Conservation (phyloP, 2,888 invertebrate species). For the Cartodere bifasciata region DNA sequence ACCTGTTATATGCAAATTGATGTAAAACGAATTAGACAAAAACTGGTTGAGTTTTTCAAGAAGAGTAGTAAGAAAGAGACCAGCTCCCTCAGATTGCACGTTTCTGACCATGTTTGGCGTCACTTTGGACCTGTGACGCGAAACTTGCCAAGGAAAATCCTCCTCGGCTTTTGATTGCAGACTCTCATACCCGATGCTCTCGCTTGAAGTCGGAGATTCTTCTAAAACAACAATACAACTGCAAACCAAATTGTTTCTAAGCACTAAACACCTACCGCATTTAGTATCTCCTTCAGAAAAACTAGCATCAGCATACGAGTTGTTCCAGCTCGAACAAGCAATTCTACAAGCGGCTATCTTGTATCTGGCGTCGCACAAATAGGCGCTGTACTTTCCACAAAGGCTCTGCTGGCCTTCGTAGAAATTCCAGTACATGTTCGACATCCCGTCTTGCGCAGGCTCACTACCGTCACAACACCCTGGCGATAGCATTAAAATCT, state of each 20-base stretch:
- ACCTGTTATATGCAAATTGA: slow-evolving; percentile 79
- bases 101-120: slow-evolving; percentile 35
- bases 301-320: slow-evolving; percentile 66
- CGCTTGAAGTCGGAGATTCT: slow-evolving; percentile 51
- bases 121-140: slow-evolving; percentile 14
- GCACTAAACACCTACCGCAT: too few species aligned
- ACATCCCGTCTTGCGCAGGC: slow-evolving; percentile 22
- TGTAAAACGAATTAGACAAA: slow-evolving; percentile 69
- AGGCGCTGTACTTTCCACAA: slow-evolving; percentile 73
- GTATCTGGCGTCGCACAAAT: slow-evolving; percentile 71
- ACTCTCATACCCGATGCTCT: slow-evolving; percentile 70
- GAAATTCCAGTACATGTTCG: slow-evolving; percentile 37
- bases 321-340: slow-evolving; percentile 69
- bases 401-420: slow-evolving; percentile 49
- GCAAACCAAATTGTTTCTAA: too few species aligned
- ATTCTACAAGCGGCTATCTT: slow-evolving; percentile 61
- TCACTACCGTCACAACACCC: slow-evolving; percentile 39
- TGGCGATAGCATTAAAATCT: slow-evolving; percentile 63
- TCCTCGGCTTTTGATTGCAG: slow-evolving; percentile 47
- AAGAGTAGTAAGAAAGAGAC: slow-evolving; percentile 71
- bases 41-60: slow-evolving; percentile 73
- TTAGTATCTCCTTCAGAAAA: too few species aligned
- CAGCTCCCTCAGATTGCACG: slow-evolving; percentile 37
- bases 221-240: slow-evolving; percentile 18
- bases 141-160: slow-evolving; percentile 30